These are phyloP conservation scores for Campylomormyrus tamandua DNA, from an alignment of 2,113 vertebrate genomes.

Conservation along the genomic window DNA sequence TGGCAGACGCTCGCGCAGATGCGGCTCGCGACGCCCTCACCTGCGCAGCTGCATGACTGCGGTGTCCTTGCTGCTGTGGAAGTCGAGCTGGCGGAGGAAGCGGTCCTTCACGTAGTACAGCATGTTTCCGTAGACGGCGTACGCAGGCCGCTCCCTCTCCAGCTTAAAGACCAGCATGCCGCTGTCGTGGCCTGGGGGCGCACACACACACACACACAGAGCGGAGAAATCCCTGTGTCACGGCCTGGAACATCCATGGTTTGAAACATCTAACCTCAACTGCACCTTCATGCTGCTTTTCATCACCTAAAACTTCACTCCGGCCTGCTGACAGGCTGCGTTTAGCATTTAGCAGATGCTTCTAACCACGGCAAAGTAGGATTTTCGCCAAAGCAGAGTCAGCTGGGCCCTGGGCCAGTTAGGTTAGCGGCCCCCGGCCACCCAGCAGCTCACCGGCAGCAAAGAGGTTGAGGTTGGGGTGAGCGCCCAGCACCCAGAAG, in stretches of 20 bases:
- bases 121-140: slow-evolving; percentile 82
- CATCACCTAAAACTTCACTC: neutral
- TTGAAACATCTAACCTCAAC: neutral
- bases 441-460: slow-evolving; percentile 70
- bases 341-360: neutral
- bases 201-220: neutral
- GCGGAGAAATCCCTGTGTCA: neutral
- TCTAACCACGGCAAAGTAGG: neutral
- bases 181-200: slow-evolving; percentile 78
- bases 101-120: slow-evolving; percentile 91
- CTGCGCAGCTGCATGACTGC: slow-evolving; percentile 94
- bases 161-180: slow-evolving; percentile 97
- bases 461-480: slow-evolving; percentile 95
- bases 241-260: neutral
- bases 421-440: neutral
- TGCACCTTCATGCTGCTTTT: neutral
- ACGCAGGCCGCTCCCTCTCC: slow-evolving; percentile 86
- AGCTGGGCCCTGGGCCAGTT: neutral
- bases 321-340: neutral
- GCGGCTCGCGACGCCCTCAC: slow-evolving; percentile 38
- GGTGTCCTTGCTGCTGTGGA: slow-evolving; percentile 90
- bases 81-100: slow-evolving; percentile 87
- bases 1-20: neutral
- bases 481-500: slow-evolving; percentile 93
- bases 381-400: neutral